phyloP scores from a whole-genome alignment of 2,797 vertebrate species.

The Protonibea diacanthus region DNA sequence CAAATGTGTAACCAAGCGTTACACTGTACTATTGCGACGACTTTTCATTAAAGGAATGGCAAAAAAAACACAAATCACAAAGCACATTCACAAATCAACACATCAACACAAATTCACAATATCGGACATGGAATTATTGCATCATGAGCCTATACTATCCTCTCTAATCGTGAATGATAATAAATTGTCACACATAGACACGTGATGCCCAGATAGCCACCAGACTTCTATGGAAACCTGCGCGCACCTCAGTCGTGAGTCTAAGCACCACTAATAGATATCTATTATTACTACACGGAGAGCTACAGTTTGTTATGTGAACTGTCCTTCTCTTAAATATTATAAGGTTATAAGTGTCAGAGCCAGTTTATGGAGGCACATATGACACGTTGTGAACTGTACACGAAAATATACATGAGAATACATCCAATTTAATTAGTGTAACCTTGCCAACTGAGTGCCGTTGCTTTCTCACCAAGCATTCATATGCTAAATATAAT shows the following conservation, averaged over 20 bases:
- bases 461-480: conserved; percentile 22
- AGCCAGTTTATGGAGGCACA: conserved; percentile 13
- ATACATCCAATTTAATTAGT: conserved; percentile 41
- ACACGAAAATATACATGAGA: conserved; percentile 37
- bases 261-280: neutral
- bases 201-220: conserved; percentile 21
- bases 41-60: conserved; percentile 11
- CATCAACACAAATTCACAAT: neutral
- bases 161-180: neutral
- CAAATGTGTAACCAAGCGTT: conserved; percentile 37
- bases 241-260: conserved; percentile 5
- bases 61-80: neutral
- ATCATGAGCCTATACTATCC: neutral
- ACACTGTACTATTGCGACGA: conserved; percentile 31
- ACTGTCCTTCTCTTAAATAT: neutral
- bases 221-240: conserved; percentile 20
- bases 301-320: neutral
- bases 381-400: neutral
- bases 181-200: conserved; percentile 32
- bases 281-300: neutral
- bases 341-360: neutral
- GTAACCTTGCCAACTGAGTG: conserved; percentile 38
- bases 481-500: conserved; percentile 50
- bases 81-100: neutral
- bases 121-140: neutral